Evolutionary conservation across 2,113 vertebrate genomes (phyloP).

Genomic region (Coptodon rendalli): DNA sequence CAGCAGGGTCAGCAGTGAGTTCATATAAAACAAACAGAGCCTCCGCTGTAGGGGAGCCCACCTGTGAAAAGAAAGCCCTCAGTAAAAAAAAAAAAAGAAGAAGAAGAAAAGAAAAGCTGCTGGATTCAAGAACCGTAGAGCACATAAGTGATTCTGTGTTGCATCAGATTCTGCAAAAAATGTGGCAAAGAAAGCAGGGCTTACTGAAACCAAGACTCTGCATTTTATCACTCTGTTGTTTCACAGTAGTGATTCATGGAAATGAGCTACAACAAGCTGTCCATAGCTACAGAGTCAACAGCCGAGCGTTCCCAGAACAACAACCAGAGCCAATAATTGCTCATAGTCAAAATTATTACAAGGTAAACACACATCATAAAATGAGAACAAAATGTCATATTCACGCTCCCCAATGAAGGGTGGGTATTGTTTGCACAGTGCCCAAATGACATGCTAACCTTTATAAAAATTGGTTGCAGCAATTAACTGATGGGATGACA

Average conservation of each 20-base stretch:
- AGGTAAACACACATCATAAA: background rate
- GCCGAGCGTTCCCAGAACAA: background rate
- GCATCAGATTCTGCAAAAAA: slow-evolving; percentile 40
- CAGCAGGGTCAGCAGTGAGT: slow-evolving; percentile 57
- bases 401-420: background rate
- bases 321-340: background rate
- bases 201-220: background rate
- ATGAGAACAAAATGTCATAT: slow-evolving; percentile 17
- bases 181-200: slow-evolving; percentile 3
- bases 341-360: background rate
- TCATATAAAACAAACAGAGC: slow-evolving; percentile 66
- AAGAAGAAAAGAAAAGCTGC: slow-evolving; percentile 5
- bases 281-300: background rate
- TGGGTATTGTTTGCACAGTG: slow-evolving; percentile 21
- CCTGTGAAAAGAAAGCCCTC: slow-evolving; percentile 46
- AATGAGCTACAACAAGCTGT: background rate
- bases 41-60: slow-evolving; percentile 22
- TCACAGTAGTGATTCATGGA: background rate
- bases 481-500: slow-evolving; percentile 51
- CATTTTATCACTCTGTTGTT: background rate
- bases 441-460: slow-evolving; percentile 18
- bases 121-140: slow-evolving; percentile 24
- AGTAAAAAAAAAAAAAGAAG: background rate
- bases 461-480: slow-evolving; percentile 27
- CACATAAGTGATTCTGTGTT: slow-evolving; percentile 27